Base-by-base conservation (phyloP, 2,113 vertebrate species). In the Coryphaenoides rupestris region DNA sequence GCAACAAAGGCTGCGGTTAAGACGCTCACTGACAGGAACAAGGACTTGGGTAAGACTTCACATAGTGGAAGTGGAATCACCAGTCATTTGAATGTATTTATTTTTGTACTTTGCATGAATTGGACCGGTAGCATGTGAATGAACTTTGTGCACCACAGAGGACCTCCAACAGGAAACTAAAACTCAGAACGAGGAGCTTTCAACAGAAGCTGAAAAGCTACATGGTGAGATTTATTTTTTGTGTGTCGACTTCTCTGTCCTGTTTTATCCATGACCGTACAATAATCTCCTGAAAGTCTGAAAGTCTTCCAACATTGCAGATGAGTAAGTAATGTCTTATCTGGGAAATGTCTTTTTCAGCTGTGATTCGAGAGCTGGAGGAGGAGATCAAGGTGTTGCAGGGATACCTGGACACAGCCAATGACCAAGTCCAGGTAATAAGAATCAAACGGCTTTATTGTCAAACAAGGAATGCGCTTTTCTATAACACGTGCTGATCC, bases 341-440 rank as follows among this genome's bases (percentile, higher is more conserved):
- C 19, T 3, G 28, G 0, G 17, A 50, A 50, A 7, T 65, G 9
- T 55, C 59, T 2, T 73, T 74, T 66, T 14, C 64, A 92, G 92
- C 57, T 77, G 69, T 86, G 45, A 84, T 92, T 52, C 70, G 60
- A 21, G 89, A 91, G 58, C 73, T 92, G 52, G 81, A 55, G 26
- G 83, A 86, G 57, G 91, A 93, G 46, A 65, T 83, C 50, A 66
- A 45, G 54, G 86, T 65, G 1, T 9, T 93, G 16, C 85, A 92
- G 72, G 66, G 45, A 46, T 92, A 92, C 69, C 69, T 93, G 47
- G 91, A 92, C 47, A 16, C 24, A 10, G 85, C 92, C 28, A 92
- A 92, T 63, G 91, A 91, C 17, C 70, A 91, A 62, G 85, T 91
- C 65, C 91, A 92, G 88, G 92, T 93, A 88, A 40, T 40, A 40